Base-by-base conservation (phyloP, 2,888 invertebrate genomes). In the Drepana falcataria region DNA sequence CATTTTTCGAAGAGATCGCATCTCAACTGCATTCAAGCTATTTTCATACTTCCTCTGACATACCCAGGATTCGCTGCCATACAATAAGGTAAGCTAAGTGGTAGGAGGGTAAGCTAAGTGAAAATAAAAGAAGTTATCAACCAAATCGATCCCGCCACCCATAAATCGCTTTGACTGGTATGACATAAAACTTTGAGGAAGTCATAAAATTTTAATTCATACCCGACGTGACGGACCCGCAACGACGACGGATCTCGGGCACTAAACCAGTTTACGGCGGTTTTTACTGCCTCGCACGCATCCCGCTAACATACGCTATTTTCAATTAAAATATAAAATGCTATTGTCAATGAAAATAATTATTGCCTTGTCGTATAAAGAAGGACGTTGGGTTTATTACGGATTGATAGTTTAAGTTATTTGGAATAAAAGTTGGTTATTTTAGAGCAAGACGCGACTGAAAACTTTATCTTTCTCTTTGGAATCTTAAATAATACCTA, bases 261-360 rank as follows among this genome's bases (percentile, higher is more conserved):
- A 61, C 60, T 52, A 55, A 69, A 63, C 62, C 47, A 58, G 62
- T 73, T 72, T 67, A 73, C 53, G 61, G 60, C 58, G 58, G 59
- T 63, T 72, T 70, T 73, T 74, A 75, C 66, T 59, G 65, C 69
- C 59, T 59, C 33, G 37, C 62, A 64, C 66, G 65, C 55, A 62
- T 64, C 64, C 57, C 53, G 58, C 57, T 47, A 48, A 55, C 53
- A 64, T 51, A 66, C 70, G 71, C 68, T 66, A 65, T 68, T 65
- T 69, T 69, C 66, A 66, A 69, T 67, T 64, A 64, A 58, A 66
- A 61, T 62, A 59, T 62, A 58, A 64, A 59, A 65, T 66, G 51
- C 51, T 40, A 41, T 51, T 51, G 9, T 34, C 44, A 9, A 44
- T 44, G 44, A 9, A 44, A 44, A 44, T 44, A 9, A 44, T 44